Evolutionary conservation across 1,140 invertebrate species (phyloP), one percentile per base, ranked within the genome.

Genomic region (Diabrotica undecimpunctata): DNA sequence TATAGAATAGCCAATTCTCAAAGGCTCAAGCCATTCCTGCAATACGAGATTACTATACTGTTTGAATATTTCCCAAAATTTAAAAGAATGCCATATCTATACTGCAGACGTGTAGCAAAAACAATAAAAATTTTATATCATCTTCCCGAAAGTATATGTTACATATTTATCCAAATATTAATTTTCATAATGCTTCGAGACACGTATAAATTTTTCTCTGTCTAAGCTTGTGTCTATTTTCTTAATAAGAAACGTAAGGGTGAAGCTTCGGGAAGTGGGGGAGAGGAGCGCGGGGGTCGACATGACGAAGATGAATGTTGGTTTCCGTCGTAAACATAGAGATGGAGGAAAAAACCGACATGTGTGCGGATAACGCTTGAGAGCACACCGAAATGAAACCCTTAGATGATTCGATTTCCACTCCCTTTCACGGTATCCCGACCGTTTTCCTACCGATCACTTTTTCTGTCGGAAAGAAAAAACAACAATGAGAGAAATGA

Each of bases 311-410:
- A 70, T 62, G 54, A 70, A 70, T 70, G 65, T 54, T 55, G 55
- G 63, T 63, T 70, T 70, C 66, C 68, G 68, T 64, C 56, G 59
- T 57, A 14, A 67, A 57, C 58, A 59, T 36, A 52, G 61, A 66
- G 46, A 61, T 65, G 63, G 64, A 61, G 63, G 55, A 70, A 70
- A 66, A 55, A 70, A 67, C 54, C 63, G 56, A 60, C 62, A 65
- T 68, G 68, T 67, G 65, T 65, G 65, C 65, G 60, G 60, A 70
- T 66, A 70, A 60, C 54, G 54, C 54, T 69, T 64, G 56, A 69
- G 58, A 63, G 64, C 61, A 62, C 60, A 61, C 61, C 67, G 67
- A 66, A 69, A 69, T 66, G 61, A 62, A 62, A 62, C 61, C 61
- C 61, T 62, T 50, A 46, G 52, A 62, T 62, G 53, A 62, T 62